Base-by-base conservation (phyloP, 1,140 invertebrate species). In the Ostrea edulis region DNA sequence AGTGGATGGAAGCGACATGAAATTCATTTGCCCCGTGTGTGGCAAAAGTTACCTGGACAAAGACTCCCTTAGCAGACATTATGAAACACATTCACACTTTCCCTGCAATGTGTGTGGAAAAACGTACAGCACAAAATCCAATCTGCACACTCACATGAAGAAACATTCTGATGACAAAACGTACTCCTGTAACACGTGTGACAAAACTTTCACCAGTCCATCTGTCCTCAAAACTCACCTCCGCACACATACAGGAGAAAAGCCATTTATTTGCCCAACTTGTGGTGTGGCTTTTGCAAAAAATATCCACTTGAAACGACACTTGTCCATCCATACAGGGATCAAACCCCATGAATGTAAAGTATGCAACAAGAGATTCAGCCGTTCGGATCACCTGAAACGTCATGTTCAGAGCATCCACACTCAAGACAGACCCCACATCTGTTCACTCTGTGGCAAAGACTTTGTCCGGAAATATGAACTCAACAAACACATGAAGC, bases 161-260 rank as follows among this genome's bases (percentile, higher is more conserved):
- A 89, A 88, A 53, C 92, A 94, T 52, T 92, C 90, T 20, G 90
- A 90, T 8, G 91, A 92, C 14, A 82, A 89, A 17, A 88, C 90
- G 0, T 92, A 90, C 81, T 86, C 91, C 0, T 93, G 89, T 83
- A 71, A 85, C 8, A 97, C 96, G 88, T 99, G 98, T 95, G 98
- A 97, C 85, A 96, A 98, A 35, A 95, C 97, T 8, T 99, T 99
- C 94, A 97, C 97, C 0, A 96, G 98, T 84, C 98, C 97, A 65
- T 98, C 98, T 92, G 98, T 99, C 94, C 95, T 99, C 0, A 92
- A 91, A 81, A 86, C 91, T 8, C 98, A 98, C 93, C 96, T 98
- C 29, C 96, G 98, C 35, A 98, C 98, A 81, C 97, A 98, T 92
- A 98, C 97, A 0, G 97, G 97, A 96, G 12, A 97, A 92, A 96